Conservation (phyloP, 2,797 vertebrate genomes). For the Hemitrygon akajei region DNA sequence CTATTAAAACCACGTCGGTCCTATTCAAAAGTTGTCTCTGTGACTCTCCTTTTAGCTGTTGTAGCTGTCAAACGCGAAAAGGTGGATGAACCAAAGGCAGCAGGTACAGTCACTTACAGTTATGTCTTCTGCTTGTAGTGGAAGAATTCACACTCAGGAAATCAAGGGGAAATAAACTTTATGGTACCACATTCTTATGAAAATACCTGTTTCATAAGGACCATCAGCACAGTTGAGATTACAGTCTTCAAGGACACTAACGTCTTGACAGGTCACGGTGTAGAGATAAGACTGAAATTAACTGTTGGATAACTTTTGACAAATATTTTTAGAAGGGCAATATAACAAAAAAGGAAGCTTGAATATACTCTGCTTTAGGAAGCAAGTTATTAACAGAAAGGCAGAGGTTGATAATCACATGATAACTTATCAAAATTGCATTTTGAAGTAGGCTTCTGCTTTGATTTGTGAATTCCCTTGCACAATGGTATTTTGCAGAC, state of each 20-base stretch:
- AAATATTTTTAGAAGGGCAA: neutral
- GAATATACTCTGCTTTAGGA: neutral
- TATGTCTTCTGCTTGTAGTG: neutral
- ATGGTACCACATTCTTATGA: neutral
- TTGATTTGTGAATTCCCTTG: neutral
- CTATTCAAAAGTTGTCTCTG: neutral
- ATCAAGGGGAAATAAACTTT: neutral
- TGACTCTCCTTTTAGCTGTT: neutral
- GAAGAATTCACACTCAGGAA: neutral
- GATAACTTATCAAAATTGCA: neutral
- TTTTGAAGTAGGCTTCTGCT: neutral
- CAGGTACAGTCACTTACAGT: neutral
- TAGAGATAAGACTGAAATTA: neutral
- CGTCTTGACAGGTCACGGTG: neutral
- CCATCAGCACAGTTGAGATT: neutral
- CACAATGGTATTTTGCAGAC: neutral
- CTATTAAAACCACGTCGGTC: conserved; percentile 42
- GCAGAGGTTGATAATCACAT: neutral
- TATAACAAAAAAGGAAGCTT: neutral
- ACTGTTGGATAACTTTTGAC: neutral
- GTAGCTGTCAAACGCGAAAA: neutral
- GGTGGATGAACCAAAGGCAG: neutral
- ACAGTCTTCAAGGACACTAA: neutral
- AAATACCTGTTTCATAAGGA: neutral
- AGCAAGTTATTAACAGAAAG: neutral